Evolutionary conservation across 2,888 invertebrate species (phyloP).

Genomic region (Drosophila falleni): DNA sequence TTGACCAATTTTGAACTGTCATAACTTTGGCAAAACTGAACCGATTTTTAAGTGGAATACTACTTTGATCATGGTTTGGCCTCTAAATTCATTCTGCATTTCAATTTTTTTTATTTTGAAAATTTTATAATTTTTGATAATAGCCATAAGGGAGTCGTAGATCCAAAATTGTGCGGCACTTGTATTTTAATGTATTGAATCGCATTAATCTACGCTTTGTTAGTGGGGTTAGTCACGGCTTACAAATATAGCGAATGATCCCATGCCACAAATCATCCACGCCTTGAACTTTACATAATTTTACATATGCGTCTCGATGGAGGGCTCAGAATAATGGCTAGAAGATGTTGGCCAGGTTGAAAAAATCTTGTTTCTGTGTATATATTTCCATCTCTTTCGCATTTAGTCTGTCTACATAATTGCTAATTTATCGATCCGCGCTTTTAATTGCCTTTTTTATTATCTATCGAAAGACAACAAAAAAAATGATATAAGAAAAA

Average conservation of each 20-base stretch:
- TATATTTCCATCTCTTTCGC: conserved; percentile 33
- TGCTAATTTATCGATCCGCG: conserved; percentile 71
- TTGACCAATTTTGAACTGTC: too few relatives aligned
- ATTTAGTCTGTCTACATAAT: conserved; percentile 50
- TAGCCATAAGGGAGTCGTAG: too few relatives aligned
- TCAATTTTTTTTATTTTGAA: too few relatives aligned
- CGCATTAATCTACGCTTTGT: conserved; percentile 28
- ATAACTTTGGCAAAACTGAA: too few relatives aligned
- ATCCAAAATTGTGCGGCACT: background rate
- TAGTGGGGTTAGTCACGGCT: conserved; percentile 35
- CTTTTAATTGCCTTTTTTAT: conserved; percentile 62
- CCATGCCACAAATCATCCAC: conserved; percentile 46
- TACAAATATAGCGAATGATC: conserved; percentile 50
- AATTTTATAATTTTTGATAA: too few relatives aligned
- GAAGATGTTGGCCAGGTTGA: conserved; percentile 2
- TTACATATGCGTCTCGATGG: conserved; percentile 29
- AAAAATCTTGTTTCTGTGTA: conserved; percentile 54
- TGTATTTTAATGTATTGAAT: background rate
- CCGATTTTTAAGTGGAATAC: too few relatives aligned
- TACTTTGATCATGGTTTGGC: too few relatives aligned
- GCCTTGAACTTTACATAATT: conserved; percentile 47
- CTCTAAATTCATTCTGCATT: too few relatives aligned
- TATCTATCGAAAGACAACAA: conserved; percentile 40
- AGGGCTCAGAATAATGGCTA: conserved; percentile 3
- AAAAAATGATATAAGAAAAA: conserved; percentile 4